Percentiles rank a stretch among this genome's conserved stretches.
Conservation (phyloP, 2,888 invertebrate species). For the Aplocera efformata region DNA sequence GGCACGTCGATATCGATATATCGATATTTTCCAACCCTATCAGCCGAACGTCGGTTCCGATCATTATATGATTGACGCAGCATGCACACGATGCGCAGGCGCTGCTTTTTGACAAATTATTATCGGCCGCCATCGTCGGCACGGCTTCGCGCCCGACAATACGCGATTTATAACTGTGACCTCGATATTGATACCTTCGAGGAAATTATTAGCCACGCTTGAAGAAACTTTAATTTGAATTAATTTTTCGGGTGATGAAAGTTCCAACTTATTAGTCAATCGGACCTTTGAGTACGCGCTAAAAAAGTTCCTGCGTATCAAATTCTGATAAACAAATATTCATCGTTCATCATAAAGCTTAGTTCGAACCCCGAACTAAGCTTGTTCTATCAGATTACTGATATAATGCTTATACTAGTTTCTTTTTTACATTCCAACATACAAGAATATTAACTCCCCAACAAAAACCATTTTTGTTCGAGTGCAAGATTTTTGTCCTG, state of each 20-base stretch:
- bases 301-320: too few species aligned
- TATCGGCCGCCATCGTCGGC: slow-evolving; percentile 30
- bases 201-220: slow-evolving; percentile 33
- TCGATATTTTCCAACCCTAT: slow-evolving; percentile 20
- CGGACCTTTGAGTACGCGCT: too few species aligned
- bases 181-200: slow-evolving; percentile 37
- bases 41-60: slow-evolving; percentile 19
- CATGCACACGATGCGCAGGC: slow-evolving; percentile 12
- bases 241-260: slow-evolving; percentile 13
- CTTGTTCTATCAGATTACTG: too few species aligned
- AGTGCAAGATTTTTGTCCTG: too few species aligned
- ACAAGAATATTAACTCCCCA: too few species aligned
- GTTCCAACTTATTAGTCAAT: not conserved
- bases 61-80: slow-evolving; percentile 54
- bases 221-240: not conserved
- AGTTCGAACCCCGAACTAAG: too few species aligned
- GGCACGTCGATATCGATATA: slow-evolving; percentile 35
- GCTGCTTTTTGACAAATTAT: slow-evolving; percentile 40
- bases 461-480: too few species aligned
- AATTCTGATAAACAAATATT: too few species aligned
- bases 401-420: too few species aligned
- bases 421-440: too few species aligned
- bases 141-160: slow-evolving; percentile 32
- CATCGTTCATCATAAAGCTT: too few species aligned
- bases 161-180: slow-evolving; percentile 50